Evolutionary conservation across 2,888 invertebrate genomes (phyloP), one percentile per base, ranked within the genome.

Genomic region (Aradus depressus): DNA sequence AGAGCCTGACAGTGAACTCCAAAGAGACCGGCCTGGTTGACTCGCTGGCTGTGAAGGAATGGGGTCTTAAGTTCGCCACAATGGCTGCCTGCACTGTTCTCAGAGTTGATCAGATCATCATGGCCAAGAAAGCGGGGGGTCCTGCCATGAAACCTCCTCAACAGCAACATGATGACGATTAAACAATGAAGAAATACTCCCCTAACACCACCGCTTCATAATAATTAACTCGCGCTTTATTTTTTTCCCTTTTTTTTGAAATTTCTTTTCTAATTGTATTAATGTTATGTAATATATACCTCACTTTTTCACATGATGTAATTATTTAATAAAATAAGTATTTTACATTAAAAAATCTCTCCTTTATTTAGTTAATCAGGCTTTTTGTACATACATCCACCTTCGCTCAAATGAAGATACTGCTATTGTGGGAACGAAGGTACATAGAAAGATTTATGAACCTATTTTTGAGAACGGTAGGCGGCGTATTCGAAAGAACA

Each of bases 71-170:
- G 67, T 93, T 97, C 70, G 95, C 97, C 0, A 87, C 91, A 0
- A 81, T 85, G 55, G 92, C 93, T 1, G 92, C 96, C 1, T 80
- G 84, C 55, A 95, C 95, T 1, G 85, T 96, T 59, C 75, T 97
- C 23, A 83, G 86, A 67, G 90, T 97, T 22, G 93, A 96, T 71
- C 92, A 96, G 72, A 96, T 97, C 60, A 96, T 97, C 59, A 95
- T 96, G 95, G 92, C 96, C 0, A 96, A 96, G 72, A 77, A 86
- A 62, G 93, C 95, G 14, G 96, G 96, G 39, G 96, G 96, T 38
- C 96, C 96, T 0, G 50, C 56, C 4, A 95, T 95, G 0, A 95
- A 93, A 68, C 77, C 87, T 2, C 77, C 78, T 62, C 64, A 64
- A 42, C 71, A 70, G 10, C 76, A 75, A 6, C 73, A 68, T 21